A percentile compares a stretch with the other conserved stretches of the same genome.
These are phyloP conservation scores for Etheostoma spectabile DNA, from an alignment of 2,113 vertebrate genomes.

Conservation along the genomic window DNA sequence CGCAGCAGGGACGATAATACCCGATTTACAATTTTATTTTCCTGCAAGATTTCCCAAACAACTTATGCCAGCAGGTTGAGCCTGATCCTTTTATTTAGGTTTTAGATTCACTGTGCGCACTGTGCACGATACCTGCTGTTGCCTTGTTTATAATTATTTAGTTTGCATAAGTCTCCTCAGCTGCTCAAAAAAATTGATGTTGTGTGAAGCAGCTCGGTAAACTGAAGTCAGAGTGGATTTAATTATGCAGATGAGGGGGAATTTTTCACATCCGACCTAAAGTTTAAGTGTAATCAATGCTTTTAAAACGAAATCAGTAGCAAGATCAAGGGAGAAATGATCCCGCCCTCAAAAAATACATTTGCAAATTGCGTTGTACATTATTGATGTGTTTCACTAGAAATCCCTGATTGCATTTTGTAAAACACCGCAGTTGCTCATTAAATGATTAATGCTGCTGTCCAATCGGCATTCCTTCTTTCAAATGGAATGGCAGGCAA, in stretches of 20 bases:
- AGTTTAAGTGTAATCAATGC: constrained; percentile 27
- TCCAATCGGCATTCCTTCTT: constrained; percentile 31
- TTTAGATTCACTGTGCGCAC: constrained; percentile 24
- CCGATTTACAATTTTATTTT: constrained; percentile 50
- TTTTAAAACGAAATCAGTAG: constrained; percentile 19
- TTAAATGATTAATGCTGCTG: constrained; percentile 66
- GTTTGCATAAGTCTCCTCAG: constrained; percentile 40
- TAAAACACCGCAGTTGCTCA: constrained; percentile 67
- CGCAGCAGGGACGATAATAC: constrained; percentile 44
- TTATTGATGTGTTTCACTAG: constrained; percentile 72
- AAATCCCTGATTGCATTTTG: constrained; percentile 70
- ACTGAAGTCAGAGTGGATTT: constrained; percentile 27
- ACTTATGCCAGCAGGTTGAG: constrained; percentile 4
- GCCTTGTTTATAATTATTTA: constrained; percentile 11
- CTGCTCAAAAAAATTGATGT: constrained; percentile 10
- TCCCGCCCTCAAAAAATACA: constrained; percentile 49
- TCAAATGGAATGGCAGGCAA: constrained; percentile 39
- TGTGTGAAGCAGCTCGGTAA: constrained; percentile 24
- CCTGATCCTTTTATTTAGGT: constrained; percentile 28
- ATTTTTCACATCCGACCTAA: constrained; percentile 33
- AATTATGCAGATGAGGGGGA: constrained; percentile 45
- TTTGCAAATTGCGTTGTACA: constrained; percentile 67
- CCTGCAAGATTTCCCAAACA: constrained; percentile 24
- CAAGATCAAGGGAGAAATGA: constrained; percentile 31
- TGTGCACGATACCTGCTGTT: constrained; percentile 20